Conservation (phyloP, 1,140 invertebrate species). For the Camponotus pennsylvanicus region DNA sequence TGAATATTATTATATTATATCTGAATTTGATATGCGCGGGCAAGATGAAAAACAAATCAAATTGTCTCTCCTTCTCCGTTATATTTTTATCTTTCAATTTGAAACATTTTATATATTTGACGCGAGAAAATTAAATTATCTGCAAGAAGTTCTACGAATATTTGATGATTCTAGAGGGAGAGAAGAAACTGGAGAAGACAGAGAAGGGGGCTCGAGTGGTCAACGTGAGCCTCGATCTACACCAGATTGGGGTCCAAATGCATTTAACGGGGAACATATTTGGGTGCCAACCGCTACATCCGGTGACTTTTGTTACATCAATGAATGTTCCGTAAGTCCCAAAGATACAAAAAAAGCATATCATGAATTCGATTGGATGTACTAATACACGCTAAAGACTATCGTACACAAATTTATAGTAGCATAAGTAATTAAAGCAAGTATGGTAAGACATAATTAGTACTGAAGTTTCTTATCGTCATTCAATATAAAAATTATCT, state of each 20-base stretch:
- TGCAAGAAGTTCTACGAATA: slow-evolving; percentile 41
- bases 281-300: slow-evolving; percentile 95
- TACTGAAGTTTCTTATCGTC: too few relatives aligned
- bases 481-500: too few relatives aligned
- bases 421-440: too few relatives aligned
- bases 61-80: neutral
- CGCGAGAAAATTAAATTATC: neutral
- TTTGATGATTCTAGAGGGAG: slow-evolving; percentile 86
- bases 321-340: slow-evolving; percentile 94
- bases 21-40: too few relatives aligned
- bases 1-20: too few relatives aligned
- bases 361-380: too few relatives aligned
- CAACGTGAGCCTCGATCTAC: slow-evolving; percentile 90
- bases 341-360: neutral
- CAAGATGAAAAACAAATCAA: neutral
- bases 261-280: slow-evolving; percentile 94
- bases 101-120: neutral
- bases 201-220: slow-evolving; percentile 76
- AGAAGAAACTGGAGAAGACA: slow-evolving; percentile 69
- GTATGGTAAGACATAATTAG: too few relatives aligned
- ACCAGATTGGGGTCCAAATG: slow-evolving; percentile 93
- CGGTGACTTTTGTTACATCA: slow-evolving; percentile 96
- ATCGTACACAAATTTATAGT: neutral
- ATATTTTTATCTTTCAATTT: neutral
- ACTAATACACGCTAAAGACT: neutral